Base-by-base conservation (phyloP, 2,888 invertebrate genomes). In the Trissolcus japonicus region DNA sequence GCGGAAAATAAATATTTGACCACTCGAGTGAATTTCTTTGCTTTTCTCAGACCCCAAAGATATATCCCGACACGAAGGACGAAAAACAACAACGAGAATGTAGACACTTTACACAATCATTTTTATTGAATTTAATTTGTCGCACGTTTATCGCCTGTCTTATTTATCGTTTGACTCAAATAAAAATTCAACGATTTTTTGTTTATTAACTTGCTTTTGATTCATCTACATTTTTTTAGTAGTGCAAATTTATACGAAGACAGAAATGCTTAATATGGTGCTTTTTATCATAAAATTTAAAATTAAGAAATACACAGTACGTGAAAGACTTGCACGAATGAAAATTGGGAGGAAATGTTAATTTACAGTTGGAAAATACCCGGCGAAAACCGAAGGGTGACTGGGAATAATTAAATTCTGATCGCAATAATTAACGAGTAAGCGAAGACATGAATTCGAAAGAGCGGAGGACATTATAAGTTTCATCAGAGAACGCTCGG, bases 1-100 rank as follows among this genome's bases (percentile, higher is more conserved):
- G 54, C 59, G 72, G 62, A 72, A 72, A 76, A 72, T 76, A 76
- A 76, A 76, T 76, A 76, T 76, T 76, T 72, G 76, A 71, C 66
- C 53, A 66, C 48, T 67, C 53, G 40, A 67, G 63, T 25, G 53
- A 57, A 50, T 61, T 35, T 56, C 71, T 59, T 61, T 54, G 35
- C 41, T 41, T 54, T 54, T 35, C 46, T 51, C 48, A 69, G 56
- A 51, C 41, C 41, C 19, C 25, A 41, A 19, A 46, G 56, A 61
- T 61, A 71, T 66, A 61, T n/a, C n/a, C 25, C n/a, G 29, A 7
- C 25, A 17, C 43, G 16, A 55, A 35, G 61, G 13, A 63, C 60
- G 56, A 57, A 16, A 25, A 25, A 25, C 0, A 41, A 55, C 65
- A 43, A 69, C 69, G 35, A 43, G 9, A 14, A 51, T 13, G 16